Percentiles rank a stretch among this genome's conserved stretches.
These are phyloP conservation scores for Trichechus manatus DNA, from an alignment of 2,113 vertebrate species.

Conservation along the genomic window DNA sequence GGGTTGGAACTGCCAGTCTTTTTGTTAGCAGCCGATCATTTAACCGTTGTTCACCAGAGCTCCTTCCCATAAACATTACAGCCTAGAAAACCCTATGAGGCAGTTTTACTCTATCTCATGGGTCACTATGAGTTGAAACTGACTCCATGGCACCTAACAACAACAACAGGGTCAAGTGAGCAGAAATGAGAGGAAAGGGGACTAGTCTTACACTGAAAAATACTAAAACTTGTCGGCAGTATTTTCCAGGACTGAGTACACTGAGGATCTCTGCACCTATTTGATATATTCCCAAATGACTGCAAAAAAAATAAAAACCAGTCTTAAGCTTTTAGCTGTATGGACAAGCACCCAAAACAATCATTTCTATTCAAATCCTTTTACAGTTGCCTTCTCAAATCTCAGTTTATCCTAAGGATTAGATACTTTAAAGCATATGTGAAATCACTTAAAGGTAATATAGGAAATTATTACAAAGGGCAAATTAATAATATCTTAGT, in stretches of 20 bases:
- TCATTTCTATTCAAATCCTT: background rate
- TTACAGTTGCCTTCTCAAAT: background rate
- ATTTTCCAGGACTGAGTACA: background rate
- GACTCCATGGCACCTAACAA: background rate
- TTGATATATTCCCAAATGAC: background rate
- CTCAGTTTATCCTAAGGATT: conserved; percentile 45
- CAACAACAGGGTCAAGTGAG: background rate
- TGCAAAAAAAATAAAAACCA: background rate
- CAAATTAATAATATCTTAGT: background rate
- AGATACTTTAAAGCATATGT: background rate
- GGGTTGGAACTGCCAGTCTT: background rate
- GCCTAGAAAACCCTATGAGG: background rate
- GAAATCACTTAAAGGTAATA: background rate
- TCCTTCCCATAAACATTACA: background rate
- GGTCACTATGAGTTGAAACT: background rate
- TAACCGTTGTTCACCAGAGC: background rate
- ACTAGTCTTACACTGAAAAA: background rate
- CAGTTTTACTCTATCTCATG: background rate
- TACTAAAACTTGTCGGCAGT: background rate
- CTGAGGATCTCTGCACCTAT: background rate
- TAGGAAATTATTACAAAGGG: background rate
- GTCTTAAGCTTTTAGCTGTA: background rate
- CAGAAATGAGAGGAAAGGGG: background rate
- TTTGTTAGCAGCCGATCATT: background rate
- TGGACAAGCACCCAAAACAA: background rate